Percentiles rank a stretch among this genome's conserved stretches.
phyloP scores from a whole-genome alignment of 1,140 invertebrate genomes.

The Matsumurasca onukii region DNA sequence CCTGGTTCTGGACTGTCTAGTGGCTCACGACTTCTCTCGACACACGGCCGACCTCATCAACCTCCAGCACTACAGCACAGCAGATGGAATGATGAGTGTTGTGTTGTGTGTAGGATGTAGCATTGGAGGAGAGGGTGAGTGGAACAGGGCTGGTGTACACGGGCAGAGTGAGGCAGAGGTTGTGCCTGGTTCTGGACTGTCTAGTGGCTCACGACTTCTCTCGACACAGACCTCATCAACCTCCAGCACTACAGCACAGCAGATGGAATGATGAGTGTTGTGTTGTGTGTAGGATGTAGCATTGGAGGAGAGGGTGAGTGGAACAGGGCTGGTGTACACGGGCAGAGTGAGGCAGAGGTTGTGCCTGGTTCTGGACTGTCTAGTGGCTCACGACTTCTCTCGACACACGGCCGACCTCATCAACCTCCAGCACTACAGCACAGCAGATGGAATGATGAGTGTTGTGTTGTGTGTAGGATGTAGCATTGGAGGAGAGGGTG shows the following conservation, averaged over 20 bases:
- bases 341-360: slow-evolving; percentile 63
- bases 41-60: slow-evolving; percentile 69
- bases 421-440: slow-evolving; percentile 81
- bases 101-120: slow-evolving; percentile 64
- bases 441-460: not conserved
- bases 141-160: slow-evolving; percentile 58
- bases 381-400: slow-evolving; percentile 73
- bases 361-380: slow-evolving; percentile 76
- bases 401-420: slow-evolving; percentile 65
- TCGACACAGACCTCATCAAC: slow-evolving; percentile 69
- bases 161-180: slow-evolving; percentile 59
- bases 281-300: slow-evolving; percentile 65
- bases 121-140: slow-evolving; percentile 61
- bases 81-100: no score
- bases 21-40: slow-evolving; percentile 70
- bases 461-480: slow-evolving; percentile 58
- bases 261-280: no score
- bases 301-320: slow-evolving; percentile 60
- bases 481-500: slow-evolving; percentile 64
- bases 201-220: slow-evolving; percentile 73
- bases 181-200: slow-evolving; percentile 78
- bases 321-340: slow-evolving; percentile 58
- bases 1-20: slow-evolving; percentile 75
- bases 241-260: slow-evolving; percentile 82
- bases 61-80: slow-evolving; percentile 80